Evolutionary conservation across 1,140 invertebrate species (phyloP), one percentile per base, ranked within the genome.

Genomic region (Bombus pascuorum): DNA sequence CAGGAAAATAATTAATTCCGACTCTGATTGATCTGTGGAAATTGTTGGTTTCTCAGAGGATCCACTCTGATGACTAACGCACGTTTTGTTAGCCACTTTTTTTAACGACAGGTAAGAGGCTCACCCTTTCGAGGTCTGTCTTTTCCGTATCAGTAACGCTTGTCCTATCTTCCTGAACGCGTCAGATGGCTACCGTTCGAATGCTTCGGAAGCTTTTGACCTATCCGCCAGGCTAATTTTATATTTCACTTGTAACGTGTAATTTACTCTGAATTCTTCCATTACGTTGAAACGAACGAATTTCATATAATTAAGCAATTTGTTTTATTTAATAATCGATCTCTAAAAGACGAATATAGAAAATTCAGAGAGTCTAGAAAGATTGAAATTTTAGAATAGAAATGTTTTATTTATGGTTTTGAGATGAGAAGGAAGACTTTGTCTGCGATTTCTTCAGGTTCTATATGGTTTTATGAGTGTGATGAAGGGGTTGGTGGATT

Each of bases 21-120:
- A 84, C 81, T 83, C 74, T 89, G 88, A 92, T 93, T 91, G 91
- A 93, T 92, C 80, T 81, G 47, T 71, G 71, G 32, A 91, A 91
- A 92, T 91, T 92, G 66, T 65, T 70, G 65, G 85, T 74, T 90
- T 82, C 86, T 37, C 39, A 22, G 25, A 18, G 59, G 72, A 57
- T 25, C 66, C 73, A 72, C 76, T 39, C 25, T 34, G 47, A 42
- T 83, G 82, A 79, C 66, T 72, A 37, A 87, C 37, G 15, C 32
- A 6, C 32, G 73, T 2, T 73, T 34, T 74, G 73, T 73, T 76
- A 44, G 74, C 71, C 66, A 44, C 42, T 57, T 65, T 71, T 66
- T 18, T 32, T 42, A 88, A 77, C n/a, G 80, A 90, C 89, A 88
- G 86, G 88, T 90, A 90, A 81, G 82, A 39, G 66, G 39, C 53